Conservation (phyloP, 2,113 vertebrate genomes). For the Mirza zaza region DNA sequence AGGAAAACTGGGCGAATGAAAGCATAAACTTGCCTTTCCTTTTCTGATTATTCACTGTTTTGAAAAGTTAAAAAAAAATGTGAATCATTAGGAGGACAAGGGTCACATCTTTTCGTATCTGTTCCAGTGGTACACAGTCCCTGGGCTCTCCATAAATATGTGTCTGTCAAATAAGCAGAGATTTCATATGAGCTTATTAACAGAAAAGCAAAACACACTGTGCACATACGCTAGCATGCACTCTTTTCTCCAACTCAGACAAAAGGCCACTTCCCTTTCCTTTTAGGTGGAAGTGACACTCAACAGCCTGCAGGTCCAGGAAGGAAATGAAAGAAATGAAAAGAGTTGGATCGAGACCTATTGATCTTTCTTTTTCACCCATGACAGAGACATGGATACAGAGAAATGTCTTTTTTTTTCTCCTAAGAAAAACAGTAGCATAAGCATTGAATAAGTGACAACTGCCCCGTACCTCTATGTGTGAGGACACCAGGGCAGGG, state of each 20-base stretch:
- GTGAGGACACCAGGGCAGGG: neutral
- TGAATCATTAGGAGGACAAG: neutral
- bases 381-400: slow-evolving; percentile 1
- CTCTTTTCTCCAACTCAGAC: neutral
- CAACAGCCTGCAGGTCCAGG: slow-evolving; percentile 12
- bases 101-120: neutral
- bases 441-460: neutral
- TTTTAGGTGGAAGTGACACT: neutral
- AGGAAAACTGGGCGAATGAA: slow-evolving; percentile 29
- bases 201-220: neutral
- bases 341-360: neutral
- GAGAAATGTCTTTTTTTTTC: slow-evolving; percentile 38
- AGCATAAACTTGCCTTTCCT: neutral
- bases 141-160: neutral
- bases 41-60: slow-evolving; percentile 5
- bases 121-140: neutral
- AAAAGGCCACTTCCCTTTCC: slow-evolving; percentile 40
- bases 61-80: neutral
- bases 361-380: neutral
- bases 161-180: neutral
- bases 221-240: neutral
- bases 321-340: slow-evolving; percentile 44
- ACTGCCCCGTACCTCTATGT: neutral
- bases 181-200: neutral
- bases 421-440: slow-evolving; percentile 24